phyloP scores from a whole-genome alignment of 2,888 invertebrate genomes.

The Polymixis lichenea region DNA sequence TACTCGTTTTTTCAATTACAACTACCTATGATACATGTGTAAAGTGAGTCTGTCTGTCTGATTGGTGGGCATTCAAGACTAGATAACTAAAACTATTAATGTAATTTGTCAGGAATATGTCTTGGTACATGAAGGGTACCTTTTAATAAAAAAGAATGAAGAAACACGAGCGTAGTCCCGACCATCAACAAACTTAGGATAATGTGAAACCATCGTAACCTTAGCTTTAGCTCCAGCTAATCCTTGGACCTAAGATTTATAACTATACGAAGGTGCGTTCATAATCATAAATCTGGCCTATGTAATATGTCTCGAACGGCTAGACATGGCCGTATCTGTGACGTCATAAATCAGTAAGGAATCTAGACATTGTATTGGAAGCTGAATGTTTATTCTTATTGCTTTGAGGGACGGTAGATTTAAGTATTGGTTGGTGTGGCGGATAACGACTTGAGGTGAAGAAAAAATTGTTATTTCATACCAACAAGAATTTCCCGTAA shows the following conservation, averaged over 20 bases:
- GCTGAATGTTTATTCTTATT: conserved; percentile 44
- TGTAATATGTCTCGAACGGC: conserved; percentile 37
- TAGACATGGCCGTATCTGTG: conserved; percentile 44
- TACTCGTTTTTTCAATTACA: not conserved
- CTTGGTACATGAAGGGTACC: not conserved
- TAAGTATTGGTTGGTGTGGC: not conserved
- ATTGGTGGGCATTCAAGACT: not conserved
- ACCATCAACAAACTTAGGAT: not conserved
- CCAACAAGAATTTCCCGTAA: too few relatives aligned
- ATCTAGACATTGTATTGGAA: conserved; percentile 29
- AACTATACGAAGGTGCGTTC: conserved; percentile 30
- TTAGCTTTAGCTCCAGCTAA: not conserved
- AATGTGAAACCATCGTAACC: not conserved
- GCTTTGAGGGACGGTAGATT: not conserved
- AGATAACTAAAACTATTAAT: not conserved
- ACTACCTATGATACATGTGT: too few relatives aligned
- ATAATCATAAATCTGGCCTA: conserved; percentile 49
- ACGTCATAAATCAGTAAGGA: conserved; percentile 42
- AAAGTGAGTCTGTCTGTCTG: not conserved
- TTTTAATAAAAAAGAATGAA: not conserved
- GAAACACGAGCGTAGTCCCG: not conserved
- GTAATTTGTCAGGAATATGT: not conserved
- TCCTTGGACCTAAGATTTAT: conserved; percentile 39
- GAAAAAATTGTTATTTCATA: too few relatives aligned
- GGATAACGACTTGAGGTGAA: too few relatives aligned